Evolutionary conservation across 1,140 invertebrate species (phyloP).

Genomic region (Aphidius ervi): DNA sequence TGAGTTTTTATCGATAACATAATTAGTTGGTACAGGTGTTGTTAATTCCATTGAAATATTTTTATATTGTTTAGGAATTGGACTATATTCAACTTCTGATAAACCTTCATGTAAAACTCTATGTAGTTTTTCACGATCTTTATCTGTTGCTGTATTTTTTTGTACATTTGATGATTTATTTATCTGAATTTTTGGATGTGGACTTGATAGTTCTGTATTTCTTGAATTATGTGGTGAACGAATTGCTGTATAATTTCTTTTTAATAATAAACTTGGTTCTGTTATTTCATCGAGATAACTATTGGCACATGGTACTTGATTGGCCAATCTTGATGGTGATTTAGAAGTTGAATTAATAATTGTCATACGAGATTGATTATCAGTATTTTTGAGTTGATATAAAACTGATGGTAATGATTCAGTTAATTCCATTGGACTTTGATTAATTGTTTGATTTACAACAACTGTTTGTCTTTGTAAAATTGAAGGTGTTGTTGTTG

Average conservation of each 20-base stretch:
- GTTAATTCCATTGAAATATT: too few relatives aligned
- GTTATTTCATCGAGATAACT: too few relatives aligned
- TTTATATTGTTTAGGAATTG: too few relatives aligned
- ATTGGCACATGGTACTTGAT: too few relatives aligned
- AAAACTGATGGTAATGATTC: constrained; percentile 6
- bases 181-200: not conserved
- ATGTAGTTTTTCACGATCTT: not conserved
- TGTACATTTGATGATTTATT: not conserved
- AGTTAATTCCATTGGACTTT: constrained; percentile 17
- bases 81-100: not conserved
- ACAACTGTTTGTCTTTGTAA: not conserved
- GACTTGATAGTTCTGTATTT: not conserved
- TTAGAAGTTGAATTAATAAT: too few relatives aligned
- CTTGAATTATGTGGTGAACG: too few relatives aligned
- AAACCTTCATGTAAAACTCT: not conserved
- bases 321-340: too few relatives aligned
- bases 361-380: too few relatives aligned
- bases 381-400: not conserved
- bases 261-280: too few relatives aligned
- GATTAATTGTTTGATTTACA: constrained; percentile 9
- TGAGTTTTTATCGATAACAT: too few relatives aligned
- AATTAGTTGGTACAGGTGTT: too few relatives aligned
- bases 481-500: constrained; percentile 14
- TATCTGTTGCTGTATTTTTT: not conserved
- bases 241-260: too few relatives aligned